These are phyloP conservation scores for Odocoileus hemionus DNA, from an alignment of 2,113 vertebrate species.

Conservation along the genomic window DNA sequence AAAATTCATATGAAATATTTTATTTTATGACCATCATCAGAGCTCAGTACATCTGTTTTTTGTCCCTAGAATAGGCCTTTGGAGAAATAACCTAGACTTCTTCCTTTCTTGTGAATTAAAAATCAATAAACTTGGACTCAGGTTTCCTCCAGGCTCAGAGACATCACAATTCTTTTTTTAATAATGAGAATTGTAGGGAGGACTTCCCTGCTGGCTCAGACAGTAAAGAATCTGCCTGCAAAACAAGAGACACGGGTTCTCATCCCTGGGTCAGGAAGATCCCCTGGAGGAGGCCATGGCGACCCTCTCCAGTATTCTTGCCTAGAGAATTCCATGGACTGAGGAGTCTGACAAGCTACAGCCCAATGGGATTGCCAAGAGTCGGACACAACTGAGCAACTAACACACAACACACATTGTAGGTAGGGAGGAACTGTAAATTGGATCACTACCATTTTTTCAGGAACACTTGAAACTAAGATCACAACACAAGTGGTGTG, in stretches of 20 bases:
- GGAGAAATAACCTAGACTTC: neutral
- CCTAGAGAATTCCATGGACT: neutral
- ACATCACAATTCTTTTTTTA: neutral
- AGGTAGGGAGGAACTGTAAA: neutral
- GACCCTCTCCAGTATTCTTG: neutral
- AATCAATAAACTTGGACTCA: neutral
- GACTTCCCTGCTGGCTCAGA: neutral
- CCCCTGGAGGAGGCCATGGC: neutral
- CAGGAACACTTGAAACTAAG: neutral
- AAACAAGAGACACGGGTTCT: neutral
- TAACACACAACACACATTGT: neutral
- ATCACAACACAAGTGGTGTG: neutral
- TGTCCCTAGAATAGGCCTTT: neutral
- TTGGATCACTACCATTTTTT: neutral
- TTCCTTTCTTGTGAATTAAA: neutral
- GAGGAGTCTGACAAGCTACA: neutral
- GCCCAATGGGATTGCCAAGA: neutral
- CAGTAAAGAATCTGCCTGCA: neutral
- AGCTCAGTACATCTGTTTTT: neutral
- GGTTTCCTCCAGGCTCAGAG: neutral
- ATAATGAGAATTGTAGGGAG: neutral
- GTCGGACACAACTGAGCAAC: rapidly evolving
- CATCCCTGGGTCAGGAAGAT: neutral
- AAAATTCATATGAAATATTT: slow-evolving; percentile 29
- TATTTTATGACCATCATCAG: neutral